Evolutionary conservation across 2,113 vertebrate genomes (phyloP), one percentile per base, ranked within the genome.

Genomic region (Emydocephalus ijimae): DNA sequence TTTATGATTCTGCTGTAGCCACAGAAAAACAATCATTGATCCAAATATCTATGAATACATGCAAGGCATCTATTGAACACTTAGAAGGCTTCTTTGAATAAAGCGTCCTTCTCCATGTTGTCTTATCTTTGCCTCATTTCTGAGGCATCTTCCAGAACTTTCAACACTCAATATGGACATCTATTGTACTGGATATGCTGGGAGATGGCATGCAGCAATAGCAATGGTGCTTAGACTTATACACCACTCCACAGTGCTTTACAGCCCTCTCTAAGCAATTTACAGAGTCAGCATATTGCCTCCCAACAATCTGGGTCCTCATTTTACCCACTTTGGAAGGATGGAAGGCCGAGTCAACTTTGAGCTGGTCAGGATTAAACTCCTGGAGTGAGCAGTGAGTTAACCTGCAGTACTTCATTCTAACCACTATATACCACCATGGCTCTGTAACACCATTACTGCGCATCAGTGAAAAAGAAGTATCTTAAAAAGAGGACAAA

Each of bases 1-100:
- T 92, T 93, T 95, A 88, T 57, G 90, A 57, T 54, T 91, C 52
- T n/a, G 20, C 23, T 54, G 50, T 43, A 55, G n/a, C 90, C 59
- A 43, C 74, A 74, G 34, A 89, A 85, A 55, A 92, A 89, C 88
- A 92, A 69, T 15, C 85, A 92, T 81, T 85, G 34, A 26, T 90
- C 52, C 90, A 34, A 91, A 93, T 89, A 23, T 6, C 69, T 81
- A 21, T 34, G 21, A 89, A 74, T 52, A n/a, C 85, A 85, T 91
- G 61, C 56, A 87, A 26, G 90, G 50, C 39, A 5, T 29, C 24
- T 52, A 43, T 85, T 21, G 15, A 39, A 39, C 6, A 81, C 34
- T 81, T 90, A 93, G 24, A 90, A 8, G 52, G 69, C 29, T 39
- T 85, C 39, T 18, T 3, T 93, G 34, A 81, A 1, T 81, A 81